Base-by-base conservation (phyloP, 2,797 vertebrate species). In the Hephaestus fuliginosus region DNA sequence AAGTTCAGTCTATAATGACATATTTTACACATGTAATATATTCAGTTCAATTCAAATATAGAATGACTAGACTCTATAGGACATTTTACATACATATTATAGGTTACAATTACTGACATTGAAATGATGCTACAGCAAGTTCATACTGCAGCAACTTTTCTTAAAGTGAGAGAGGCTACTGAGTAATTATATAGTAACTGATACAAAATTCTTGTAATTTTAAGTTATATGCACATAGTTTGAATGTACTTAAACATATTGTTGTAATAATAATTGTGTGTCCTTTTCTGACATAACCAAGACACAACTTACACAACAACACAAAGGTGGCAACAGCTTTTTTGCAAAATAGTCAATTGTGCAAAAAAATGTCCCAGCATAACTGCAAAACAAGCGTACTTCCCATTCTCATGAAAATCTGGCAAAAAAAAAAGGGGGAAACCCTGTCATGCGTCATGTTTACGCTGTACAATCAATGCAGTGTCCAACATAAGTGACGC, bases 401-500 rank as follows among this genome's bases (percentile, higher is more conserved):
- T 84, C 78, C 49, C 85, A 18, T 60, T 0, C 90, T 85, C 11
- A 92, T 60, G 62, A 93, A 76, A 94, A 70, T 10, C 33, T 84
- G 91, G 2, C 66, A 20, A 28, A 14, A 48, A 1, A 53, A 75
- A 93, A n/a, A 3, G 72, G 46, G 76, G 68, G 76, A 70, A 49
- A 39, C 78, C 74, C 64, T 0, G 0, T 94, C 88, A 74, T 25
- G 33, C 0, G 22, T 85, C 60, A 72, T 70, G 76, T 86, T 89
- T 86, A 63, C 57, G 0, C 22, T 72, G 43, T 51, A 41, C 41
- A 56, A 39, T 86, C 36, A 71, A 30, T 66, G 53, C 49, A 68
- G 70, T 41, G 11, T 1, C 15, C 12, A 20, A 20, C 57, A 51
- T 1, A 10, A 46, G 49, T 88, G 79, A 69, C 4, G 52, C 71